Conservation (phyloP, 2,113 vertebrate genomes). For the Pagrus major region DNA sequence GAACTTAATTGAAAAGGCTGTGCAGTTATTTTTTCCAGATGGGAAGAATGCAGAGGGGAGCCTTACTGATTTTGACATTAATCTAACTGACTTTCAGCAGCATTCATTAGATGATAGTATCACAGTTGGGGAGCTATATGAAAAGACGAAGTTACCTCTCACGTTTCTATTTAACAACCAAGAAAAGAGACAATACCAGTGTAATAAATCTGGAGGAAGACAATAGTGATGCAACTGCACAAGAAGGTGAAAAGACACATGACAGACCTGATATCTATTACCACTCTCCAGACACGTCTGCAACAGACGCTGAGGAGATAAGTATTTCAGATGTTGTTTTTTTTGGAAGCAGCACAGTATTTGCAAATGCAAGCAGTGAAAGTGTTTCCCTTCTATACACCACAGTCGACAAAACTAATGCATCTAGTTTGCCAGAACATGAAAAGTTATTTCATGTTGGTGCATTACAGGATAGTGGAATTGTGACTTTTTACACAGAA, state of each 20-base stretch:
- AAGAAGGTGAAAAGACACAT: neutral
- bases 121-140: neutral
- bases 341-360: neutral
- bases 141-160: slow-evolving; percentile 5
- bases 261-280: neutral
- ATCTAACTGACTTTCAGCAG: slow-evolving; percentile 18
- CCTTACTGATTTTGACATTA: neutral
- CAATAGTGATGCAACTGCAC: neutral
- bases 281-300: no score
- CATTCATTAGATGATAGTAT: neutral
- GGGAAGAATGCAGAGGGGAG: slow-evolving; percentile 1
- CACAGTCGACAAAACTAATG: no score
- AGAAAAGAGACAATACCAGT: neutral
- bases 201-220: neutral
- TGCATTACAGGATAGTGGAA: neutral
- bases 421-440: neutral
- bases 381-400: no score
- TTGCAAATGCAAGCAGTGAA: no score
- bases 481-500: neutral
- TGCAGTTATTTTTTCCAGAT: no score
- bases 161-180: neutral
- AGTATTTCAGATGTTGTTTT: neutral
- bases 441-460: neutral
- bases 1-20: neutral
- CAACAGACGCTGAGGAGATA: neutral